Evolutionary conservation across 2,113 vertebrate genomes (phyloP).

Genomic region (Neogale vison): DNA sequence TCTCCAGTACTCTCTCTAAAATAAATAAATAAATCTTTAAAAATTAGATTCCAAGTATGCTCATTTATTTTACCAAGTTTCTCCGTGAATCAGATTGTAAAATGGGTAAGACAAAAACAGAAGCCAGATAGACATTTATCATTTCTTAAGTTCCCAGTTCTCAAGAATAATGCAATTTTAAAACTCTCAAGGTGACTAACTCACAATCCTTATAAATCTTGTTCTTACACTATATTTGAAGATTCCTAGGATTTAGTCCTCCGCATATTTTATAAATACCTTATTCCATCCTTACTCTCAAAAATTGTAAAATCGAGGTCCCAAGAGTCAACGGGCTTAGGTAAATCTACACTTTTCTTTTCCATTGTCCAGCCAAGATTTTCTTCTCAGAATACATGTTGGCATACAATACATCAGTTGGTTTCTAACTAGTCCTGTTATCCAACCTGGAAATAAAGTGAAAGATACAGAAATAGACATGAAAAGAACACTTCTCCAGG

Average conservation of each 20-base stretch:
- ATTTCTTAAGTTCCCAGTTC: neutral
- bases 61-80: neutral
- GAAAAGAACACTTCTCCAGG: neutral
- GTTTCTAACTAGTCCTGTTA: neutral
- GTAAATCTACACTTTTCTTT: neutral
- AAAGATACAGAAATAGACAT: neutral
- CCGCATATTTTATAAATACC: neutral
- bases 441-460: neutral
- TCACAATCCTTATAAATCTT: neutral
- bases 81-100: neutral
- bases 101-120: neutral
- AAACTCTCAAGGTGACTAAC: neutral
- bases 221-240: neutral
- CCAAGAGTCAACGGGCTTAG: neutral
- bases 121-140: neutral
- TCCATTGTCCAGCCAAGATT: neutral
- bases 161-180: slow-evolving; percentile 13
- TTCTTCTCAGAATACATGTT: neutral
- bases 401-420: neutral
- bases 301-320: neutral
- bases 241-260: neutral
- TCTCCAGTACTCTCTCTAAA: neutral
- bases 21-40: neutral
- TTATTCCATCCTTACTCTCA: neutral
- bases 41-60: neutral